phyloP scores from a whole-genome alignment of 2,888 invertebrate genomes.

The Andricus curvator region DNA sequence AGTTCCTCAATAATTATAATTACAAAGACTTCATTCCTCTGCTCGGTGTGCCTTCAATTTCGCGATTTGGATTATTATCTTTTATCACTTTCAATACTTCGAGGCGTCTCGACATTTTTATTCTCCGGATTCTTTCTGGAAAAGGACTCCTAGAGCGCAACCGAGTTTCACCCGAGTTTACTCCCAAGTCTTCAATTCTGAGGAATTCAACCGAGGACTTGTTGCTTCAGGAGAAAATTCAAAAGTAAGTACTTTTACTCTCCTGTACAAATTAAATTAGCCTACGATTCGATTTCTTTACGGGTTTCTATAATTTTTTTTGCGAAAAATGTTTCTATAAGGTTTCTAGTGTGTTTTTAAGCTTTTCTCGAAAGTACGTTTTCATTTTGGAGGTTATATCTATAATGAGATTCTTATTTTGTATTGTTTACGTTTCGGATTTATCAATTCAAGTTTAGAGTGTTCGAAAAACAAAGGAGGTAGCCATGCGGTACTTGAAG shows the following conservation, averaged over 20 bases:
- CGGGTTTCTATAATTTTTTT: neutral
- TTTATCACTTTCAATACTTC: neutral
- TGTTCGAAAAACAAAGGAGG: neutral
- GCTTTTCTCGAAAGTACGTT: neutral
- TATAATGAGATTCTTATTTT: neutral
- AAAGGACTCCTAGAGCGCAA: neutral
- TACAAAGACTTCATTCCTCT: neutral
- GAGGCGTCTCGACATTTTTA: neutral
- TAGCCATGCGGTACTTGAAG: neutral
- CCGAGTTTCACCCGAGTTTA: neutral
- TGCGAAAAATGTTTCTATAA: neutral
- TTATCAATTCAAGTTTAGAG: neutral
- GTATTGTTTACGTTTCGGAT: neutral
- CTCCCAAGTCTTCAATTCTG: neutral
- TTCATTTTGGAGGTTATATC: neutral
- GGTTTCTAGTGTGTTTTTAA: neutral
- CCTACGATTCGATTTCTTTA: neutral
- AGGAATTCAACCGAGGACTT: too few species aligned
- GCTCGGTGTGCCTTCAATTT: neutral
- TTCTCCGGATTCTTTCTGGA: neutral
- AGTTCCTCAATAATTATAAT: neutral
- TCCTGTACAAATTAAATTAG: neutral
- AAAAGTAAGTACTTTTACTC: neutral
- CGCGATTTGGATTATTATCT: neutral
- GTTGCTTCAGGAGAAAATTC: neutral